These are phyloP conservation scores for Parnassius orleans DNA, from an alignment of 2,888 invertebrate genomes.

Conservation along the genomic window DNA sequence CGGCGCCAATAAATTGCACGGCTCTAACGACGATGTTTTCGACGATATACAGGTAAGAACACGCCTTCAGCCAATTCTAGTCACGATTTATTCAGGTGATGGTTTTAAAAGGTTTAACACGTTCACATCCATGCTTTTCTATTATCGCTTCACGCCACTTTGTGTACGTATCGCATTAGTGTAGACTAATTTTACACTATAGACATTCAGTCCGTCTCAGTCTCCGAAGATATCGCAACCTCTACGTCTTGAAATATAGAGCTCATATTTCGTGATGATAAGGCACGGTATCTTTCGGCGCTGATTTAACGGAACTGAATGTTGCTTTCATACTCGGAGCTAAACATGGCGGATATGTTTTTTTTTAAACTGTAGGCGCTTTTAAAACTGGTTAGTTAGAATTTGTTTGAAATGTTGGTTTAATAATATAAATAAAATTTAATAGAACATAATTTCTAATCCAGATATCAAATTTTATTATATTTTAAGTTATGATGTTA, in stretches of 20 bases:
- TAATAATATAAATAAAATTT: not conserved
- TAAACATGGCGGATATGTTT: conserved; percentile 42
- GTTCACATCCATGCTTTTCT: conserved; percentile 72
- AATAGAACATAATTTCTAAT: not conserved
- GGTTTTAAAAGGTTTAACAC: conserved; percentile 68
- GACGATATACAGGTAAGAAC: conserved; percentile 69
- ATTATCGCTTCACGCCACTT: conserved; percentile 55
- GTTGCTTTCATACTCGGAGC: conserved; percentile 40
- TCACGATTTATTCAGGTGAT: conserved; percentile 58
- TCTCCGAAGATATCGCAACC: conserved; percentile 45
- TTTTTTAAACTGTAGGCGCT: conserved; percentile 33
- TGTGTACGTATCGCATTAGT: conserved; percentile 35
- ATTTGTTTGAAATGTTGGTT: conserved; percentile 7
- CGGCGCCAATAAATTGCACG: conserved; percentile 65
- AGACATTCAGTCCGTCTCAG: conserved; percentile 42
- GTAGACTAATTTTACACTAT: conserved; percentile 33
- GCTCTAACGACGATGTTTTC: conserved; percentile 74
- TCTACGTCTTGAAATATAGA: conserved; percentile 68
- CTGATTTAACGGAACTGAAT: conserved; percentile 35
- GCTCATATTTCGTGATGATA: conserved; percentile 72
- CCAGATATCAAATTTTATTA: conserved; percentile 20
- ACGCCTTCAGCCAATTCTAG: conserved; percentile 31
- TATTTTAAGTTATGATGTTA: not conserved
- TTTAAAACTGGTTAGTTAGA: conserved; percentile 14
- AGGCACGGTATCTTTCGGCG: conserved; percentile 46